Percentiles rank a stretch among this genome's conserved stretches.
These are phyloP conservation scores for Xestobium rufovillosum DNA, from an alignment of 2,888 invertebrate genomes.

Conservation along the genomic window DNA sequence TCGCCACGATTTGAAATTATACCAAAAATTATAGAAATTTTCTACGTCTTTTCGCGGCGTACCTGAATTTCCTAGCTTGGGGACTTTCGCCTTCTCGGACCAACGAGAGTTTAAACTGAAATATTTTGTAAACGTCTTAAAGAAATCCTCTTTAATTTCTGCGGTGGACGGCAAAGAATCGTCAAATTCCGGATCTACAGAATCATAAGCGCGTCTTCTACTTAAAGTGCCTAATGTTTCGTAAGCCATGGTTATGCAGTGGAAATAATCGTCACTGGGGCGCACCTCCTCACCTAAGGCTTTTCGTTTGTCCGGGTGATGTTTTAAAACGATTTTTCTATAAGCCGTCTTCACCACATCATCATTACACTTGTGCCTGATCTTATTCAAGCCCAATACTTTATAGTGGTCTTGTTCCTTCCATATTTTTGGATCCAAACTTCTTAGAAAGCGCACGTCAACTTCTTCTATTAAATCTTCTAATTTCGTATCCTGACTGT, in stretches of 20 bases:
- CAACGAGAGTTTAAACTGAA: slow-evolving; percentile 80
- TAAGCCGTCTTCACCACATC: slow-evolving; percentile 93
- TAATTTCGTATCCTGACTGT: slow-evolving; percentile 32
- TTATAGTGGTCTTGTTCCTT: slow-evolving; percentile 97
- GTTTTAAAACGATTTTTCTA: slow-evolving; percentile 80
- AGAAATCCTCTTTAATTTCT: slow-evolving; percentile 77
- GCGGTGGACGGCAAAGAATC: slow-evolving; percentile 72
- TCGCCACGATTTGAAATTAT: slow-evolving; percentile 97
- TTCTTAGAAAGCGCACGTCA: slow-evolving; percentile 75
- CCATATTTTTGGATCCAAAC: slow-evolving; percentile 93
- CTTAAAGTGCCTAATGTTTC: slow-evolving; percentile 77
- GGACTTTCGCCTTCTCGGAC: slow-evolving; percentile 84
- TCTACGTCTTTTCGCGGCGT: slow-evolving; percentile 81
- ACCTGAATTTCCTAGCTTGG: slow-evolving; percentile 67
- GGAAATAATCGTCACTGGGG: slow-evolving; percentile 93
- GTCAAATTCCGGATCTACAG: slow-evolving; percentile 91
- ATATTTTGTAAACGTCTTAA: slow-evolving; percentile 55
- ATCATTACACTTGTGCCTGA: slow-evolving; percentile 79
- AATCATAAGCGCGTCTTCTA: slow-evolving; percentile 88
- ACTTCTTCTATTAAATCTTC: slow-evolving; percentile 52
- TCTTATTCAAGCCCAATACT: slow-evolving; percentile 80
- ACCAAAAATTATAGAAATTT: slow-evolving; percentile 96
- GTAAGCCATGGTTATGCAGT: slow-evolving; percentile 96
- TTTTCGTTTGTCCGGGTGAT: slow-evolving; percentile 98
- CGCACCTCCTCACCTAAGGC: slow-evolving; percentile 80